Evolutionary conservation across 2,113 vertebrate genomes (phyloP).

Genomic region (Jaculus jaculus): DNA sequence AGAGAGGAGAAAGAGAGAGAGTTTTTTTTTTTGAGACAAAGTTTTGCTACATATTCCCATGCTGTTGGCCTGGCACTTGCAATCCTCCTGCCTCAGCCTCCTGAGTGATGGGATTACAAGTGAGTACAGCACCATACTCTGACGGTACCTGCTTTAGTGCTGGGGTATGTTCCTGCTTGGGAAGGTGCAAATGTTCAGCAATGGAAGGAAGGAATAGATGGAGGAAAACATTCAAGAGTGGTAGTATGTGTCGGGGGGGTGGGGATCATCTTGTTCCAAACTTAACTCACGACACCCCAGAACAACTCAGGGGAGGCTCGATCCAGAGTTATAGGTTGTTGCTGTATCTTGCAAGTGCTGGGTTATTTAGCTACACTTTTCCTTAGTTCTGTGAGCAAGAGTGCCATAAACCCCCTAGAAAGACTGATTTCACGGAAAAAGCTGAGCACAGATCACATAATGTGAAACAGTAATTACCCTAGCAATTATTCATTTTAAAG

Average conservation of each 20-base stretch:
- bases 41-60: not conserved
- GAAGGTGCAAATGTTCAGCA: not conserved
- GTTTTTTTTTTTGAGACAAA: not conserved
- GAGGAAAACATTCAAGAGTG: not conserved
- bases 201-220: not conserved
- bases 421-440: slow-evolving; percentile 64
- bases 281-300: slow-evolving; percentile 41
- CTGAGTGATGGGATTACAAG: not conserved
- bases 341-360: not conserved
- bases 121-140: no score
- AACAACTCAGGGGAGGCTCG: slow-evolving; percentile 56
- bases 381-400: slow-evolving; percentile 49
- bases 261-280: not conserved
- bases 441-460: slow-evolving; percentile 42
- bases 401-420: slow-evolving; percentile 53
- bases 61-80: not conserved
- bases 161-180: not conserved
- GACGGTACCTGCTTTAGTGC: not conserved
- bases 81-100: not conserved
- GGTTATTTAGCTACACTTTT: slow-evolving; percentile 68
- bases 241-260: no score
- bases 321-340: slow-evolving; percentile 36
- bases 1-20: not conserved
- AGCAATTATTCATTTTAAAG: slow-evolving; percentile 78
- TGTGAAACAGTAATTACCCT: slow-evolving; percentile 74